Conservation (phyloP, 2,888 invertebrate species). For the Dioctria linearis region DNA sequence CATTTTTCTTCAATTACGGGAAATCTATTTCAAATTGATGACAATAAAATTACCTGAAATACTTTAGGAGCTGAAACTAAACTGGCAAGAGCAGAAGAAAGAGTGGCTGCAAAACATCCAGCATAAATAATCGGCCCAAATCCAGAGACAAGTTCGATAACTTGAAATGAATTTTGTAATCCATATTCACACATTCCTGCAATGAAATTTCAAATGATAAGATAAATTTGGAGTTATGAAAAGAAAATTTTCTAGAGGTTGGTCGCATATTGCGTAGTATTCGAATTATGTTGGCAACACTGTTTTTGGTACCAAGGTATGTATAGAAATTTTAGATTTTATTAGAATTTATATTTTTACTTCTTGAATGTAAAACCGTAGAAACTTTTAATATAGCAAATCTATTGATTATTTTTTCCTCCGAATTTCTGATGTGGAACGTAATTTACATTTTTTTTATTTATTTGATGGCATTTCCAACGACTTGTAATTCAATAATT, state of each 20-base stretch:
- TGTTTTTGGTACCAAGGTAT: too few species aligned
- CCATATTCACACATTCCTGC: slow-evolving; percentile 76
- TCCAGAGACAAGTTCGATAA: slow-evolving; percentile 85
- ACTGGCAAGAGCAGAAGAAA: slow-evolving; percentile 96
- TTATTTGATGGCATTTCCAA: too few species aligned
- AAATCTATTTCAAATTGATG: not conserved
- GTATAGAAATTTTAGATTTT: too few species aligned
- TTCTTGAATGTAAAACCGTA: too few species aligned
- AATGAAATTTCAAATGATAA: slow-evolving; percentile 56
- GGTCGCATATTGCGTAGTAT: too few species aligned
- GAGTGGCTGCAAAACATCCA: slow-evolving; percentile 96
- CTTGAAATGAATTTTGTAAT: slow-evolving; percentile 74
- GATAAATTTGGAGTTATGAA: slow-evolving; percentile 72
- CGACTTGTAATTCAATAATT: too few species aligned
- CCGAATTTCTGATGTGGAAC: too few species aligned
- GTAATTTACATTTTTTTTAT: too few species aligned
- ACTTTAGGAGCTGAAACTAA: slow-evolving; percentile 97
- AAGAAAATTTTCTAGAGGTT: not conserved
- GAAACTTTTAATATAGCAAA: too few species aligned
- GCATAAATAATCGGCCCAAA: slow-evolving; percentile 96
- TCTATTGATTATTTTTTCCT: too few species aligned
- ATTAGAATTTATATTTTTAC: too few species aligned
- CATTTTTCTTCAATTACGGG: not conserved
- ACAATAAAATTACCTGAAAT: slow-evolving; percentile 76
- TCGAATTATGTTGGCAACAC: too few species aligned